Conservation (phyloP, 1,140 invertebrate species). For the Campoletis sonorensis region DNA sequence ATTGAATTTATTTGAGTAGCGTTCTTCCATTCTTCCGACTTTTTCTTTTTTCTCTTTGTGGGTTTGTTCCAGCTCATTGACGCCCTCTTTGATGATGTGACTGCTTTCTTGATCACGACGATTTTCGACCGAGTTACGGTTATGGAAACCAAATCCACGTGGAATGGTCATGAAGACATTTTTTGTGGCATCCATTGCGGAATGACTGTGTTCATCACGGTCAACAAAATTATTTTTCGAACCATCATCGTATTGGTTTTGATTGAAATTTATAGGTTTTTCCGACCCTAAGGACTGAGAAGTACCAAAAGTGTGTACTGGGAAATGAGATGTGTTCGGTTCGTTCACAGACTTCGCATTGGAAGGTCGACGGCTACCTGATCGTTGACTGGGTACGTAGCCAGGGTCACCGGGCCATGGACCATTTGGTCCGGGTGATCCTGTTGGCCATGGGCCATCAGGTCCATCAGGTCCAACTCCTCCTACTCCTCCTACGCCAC, state of each 20-base stretch:
- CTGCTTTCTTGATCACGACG: neutral
- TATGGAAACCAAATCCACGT: neutral
- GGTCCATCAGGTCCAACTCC: constrained; percentile 61
- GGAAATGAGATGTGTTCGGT: neutral
- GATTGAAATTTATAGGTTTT: no score
- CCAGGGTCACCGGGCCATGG: constrained; percentile 70
- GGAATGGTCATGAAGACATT: no score
- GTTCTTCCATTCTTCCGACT: neutral
- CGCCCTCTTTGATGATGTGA: neutral
- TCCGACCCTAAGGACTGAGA: no score
- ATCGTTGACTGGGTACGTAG: constrained; percentile 46
- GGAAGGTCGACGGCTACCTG: neutral
- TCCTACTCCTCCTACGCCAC: constrained; percentile 57
- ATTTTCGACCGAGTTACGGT: neutral
- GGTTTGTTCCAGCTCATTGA: neutral
- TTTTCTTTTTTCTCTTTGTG: neutral
- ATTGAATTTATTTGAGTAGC: constrained; percentile 4
- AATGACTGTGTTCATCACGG: no score
- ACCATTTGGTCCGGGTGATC: no score
- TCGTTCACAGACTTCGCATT: neutral
- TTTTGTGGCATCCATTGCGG: no score
- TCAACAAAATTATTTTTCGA: no score
- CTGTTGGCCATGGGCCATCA: constrained; percentile 69
- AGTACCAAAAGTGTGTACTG: neutral
- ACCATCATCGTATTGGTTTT: no score